phyloP scores from a whole-genome alignment of 92 coral and sea anemone genomes.

The Parazoanthus atlanticus region DNA sequence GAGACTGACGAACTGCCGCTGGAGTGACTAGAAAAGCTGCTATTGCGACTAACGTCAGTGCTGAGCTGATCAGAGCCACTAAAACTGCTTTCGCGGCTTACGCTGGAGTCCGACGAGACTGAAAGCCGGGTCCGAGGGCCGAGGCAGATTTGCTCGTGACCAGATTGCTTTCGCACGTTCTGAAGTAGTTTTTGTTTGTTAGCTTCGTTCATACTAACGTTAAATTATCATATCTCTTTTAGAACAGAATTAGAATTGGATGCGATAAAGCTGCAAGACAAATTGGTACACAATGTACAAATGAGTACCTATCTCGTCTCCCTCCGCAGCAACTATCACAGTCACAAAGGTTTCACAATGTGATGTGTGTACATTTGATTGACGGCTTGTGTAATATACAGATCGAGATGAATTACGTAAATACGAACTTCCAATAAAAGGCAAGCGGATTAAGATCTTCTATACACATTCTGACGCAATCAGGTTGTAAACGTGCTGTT shows the following conservation, averaged over 20 bases:
- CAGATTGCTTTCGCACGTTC: conserved; percentile 19
- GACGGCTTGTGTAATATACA: conserved; percentile 37
- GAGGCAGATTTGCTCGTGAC: neutral
- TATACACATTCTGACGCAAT: conserved; percentile 8
- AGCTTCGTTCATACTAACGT: conserved; percentile 8
- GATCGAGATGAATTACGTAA: conserved; percentile 28
- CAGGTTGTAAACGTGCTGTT: neutral
- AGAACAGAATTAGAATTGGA: neutral
- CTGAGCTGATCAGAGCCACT: conserved; percentile 66
- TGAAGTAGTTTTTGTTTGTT: conserved; percentile 3
- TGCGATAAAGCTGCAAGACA: neutral
- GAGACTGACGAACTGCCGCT: conserved; percentile 57
- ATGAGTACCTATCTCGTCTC: neutral
- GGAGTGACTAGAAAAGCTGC: conserved; percentile 84
- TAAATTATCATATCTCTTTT: neutral
- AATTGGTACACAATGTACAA: neutral
- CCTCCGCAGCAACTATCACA: conserved; percentile 3
- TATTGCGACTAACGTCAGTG: conserved; percentile 76
- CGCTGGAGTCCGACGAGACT: conserved; percentile 34
- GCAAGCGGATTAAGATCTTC: neutral
- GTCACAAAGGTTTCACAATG: conserved; percentile 6
- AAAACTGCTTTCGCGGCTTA: conserved; percentile 76
- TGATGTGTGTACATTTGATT: conserved; percentile 24
- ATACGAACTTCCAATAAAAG: conserved; percentile 32
- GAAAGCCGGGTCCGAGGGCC: conserved; percentile 3